Conservation (phyloP, 2,113 vertebrate species). For the Saguinus midas region DNA sequence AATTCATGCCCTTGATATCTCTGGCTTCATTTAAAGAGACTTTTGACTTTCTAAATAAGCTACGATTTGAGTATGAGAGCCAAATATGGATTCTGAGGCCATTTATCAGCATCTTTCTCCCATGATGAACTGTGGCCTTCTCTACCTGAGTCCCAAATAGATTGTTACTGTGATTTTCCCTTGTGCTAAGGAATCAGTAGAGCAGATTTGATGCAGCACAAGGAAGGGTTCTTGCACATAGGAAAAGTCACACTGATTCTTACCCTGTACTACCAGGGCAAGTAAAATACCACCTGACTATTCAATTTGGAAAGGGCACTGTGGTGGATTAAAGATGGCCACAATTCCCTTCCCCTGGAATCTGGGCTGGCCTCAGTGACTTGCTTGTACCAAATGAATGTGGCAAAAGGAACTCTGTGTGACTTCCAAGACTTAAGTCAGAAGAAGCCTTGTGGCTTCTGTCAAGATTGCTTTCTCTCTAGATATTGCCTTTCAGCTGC, state of each 20-base stretch:
- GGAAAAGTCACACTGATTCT: not conserved
- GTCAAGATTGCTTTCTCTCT: not conserved
- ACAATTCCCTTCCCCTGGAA: not conserved
- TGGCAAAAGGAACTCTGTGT: not conserved
- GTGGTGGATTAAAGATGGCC: not conserved
- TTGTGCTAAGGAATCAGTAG: not conserved
- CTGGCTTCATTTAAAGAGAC: conserved; percentile 62
- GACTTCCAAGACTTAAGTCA: not conserved
- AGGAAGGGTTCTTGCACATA: not conserved
- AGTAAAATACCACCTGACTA: not conserved
- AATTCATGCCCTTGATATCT: conserved; percentile 18
- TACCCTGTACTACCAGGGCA: not conserved
- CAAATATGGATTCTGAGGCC: not conserved
- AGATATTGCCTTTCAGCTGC: not conserved
- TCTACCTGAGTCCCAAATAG: not conserved
- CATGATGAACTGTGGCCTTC: not conserved
- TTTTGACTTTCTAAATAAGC: conserved; percentile 52
- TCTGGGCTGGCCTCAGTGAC: not conserved
- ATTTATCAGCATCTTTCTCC: conserved; percentile 32
- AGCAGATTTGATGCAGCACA: not conserved
- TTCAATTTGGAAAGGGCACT: not conserved
- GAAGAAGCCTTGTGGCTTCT: not conserved
- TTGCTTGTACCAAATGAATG: not conserved
- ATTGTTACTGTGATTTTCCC: not conserved
- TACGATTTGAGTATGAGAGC: not conserved